A percentile compares a stretch with the other conserved stretches of the same genome.
phyloP scores from a whole-genome alignment of 2,797 vertebrate species.

The Poeciliopsis infans region DNA sequence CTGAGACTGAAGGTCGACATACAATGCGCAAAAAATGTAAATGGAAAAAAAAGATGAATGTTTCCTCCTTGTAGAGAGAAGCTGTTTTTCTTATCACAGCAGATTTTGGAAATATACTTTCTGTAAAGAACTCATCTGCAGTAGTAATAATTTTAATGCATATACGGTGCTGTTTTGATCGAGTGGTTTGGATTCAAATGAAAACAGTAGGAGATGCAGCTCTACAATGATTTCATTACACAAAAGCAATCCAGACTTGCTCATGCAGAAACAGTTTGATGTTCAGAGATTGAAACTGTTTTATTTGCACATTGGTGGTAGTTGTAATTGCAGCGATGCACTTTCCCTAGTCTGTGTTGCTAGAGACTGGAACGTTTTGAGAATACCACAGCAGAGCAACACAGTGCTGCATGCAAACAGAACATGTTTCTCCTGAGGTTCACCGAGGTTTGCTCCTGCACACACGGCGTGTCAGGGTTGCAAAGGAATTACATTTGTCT shows the following conservation, averaged over 20 bases:
- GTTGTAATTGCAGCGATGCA: conserved; percentile 21
- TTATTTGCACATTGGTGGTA: conserved; percentile 16
- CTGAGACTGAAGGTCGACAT: not conserved
- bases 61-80: not conserved
- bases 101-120: conserved; percentile 16
- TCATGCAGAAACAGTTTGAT: conserved; percentile 6
- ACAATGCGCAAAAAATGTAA: not conserved
- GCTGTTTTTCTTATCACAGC: not conserved
- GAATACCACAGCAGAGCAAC: conserved; percentile 26
- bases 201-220: conserved; percentile 5
- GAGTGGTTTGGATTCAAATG: not conserved
- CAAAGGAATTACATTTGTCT: conserved; percentile 18
- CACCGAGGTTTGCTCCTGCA: conserved; percentile 25
- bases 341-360: conserved; percentile 17
- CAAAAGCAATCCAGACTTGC: conserved; percentile 9
- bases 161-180: not conserved
- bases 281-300: not conserved
- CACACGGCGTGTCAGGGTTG: conserved; percentile 23
- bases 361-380: conserved; percentile 28
- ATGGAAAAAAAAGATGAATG: not conserved
- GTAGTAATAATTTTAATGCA: conserved; percentile 7
- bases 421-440: conserved; percentile 23
- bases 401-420: conserved; percentile 40
- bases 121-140: conserved; percentile 1
- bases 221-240: conserved; percentile 10